phyloP scores from a whole-genome alignment of 2,113 vertebrate species.

The Panurus biarmicus region DNA sequence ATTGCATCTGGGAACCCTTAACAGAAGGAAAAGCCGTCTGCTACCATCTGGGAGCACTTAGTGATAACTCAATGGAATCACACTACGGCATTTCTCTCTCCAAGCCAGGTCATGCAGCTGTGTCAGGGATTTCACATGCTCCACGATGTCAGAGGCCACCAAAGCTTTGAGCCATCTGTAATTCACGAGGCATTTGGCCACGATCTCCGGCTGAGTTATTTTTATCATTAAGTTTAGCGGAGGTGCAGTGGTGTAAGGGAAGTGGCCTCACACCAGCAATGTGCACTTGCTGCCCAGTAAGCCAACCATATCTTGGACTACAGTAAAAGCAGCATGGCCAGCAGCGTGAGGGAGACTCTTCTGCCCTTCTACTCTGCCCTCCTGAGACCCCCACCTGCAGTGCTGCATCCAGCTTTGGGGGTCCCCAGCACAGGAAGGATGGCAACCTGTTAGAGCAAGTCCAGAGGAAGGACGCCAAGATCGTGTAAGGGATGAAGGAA shows the following conservation, averaged over 20 bases:
- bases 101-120: background rate
- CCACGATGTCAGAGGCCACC: background rate
- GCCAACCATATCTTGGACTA: background rate
- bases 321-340: background rate
- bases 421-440: background rate
- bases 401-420: background rate
- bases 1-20: conserved; percentile 20
- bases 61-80: background rate
- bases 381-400: fast-evolving
- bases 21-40: background rate
- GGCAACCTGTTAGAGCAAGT: background rate
- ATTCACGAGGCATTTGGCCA: background rate
- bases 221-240: background rate
- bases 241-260: background rate
- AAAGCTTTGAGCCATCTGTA: background rate
- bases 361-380: background rate
- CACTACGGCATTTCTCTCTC: background rate
- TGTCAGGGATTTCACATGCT: background rate
- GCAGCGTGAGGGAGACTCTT: background rate
- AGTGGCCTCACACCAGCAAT: background rate
- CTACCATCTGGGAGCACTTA: background rate
- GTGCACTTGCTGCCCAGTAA: background rate
- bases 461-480: background rate
- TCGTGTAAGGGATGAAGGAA: background rate
- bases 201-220: background rate